Evolutionary conservation across 1,140 invertebrate genomes (phyloP).

Genomic region (Drosophila subobscura): DNA sequence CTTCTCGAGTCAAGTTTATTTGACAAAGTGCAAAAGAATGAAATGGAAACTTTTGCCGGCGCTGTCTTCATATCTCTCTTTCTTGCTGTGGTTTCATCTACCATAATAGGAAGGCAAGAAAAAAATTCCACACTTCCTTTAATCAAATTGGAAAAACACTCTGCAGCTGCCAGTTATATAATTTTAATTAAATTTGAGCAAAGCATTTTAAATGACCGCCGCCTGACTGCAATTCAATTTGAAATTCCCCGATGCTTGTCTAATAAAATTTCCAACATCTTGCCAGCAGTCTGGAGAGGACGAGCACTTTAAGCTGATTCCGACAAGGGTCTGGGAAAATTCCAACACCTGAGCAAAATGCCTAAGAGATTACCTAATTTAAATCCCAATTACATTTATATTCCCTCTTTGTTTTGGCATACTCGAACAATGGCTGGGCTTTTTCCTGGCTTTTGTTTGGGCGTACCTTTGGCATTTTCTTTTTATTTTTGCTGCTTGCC

Average conservation of each 20-base stretch:
- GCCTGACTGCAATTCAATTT: slow-evolving; percentile 59
- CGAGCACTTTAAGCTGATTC: neutral
- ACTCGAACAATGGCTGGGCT: slow-evolving; percentile 11
- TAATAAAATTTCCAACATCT: slow-evolving; percentile 22
- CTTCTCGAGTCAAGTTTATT: slow-evolving; percentile 35
- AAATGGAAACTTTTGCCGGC: slow-evolving; percentile 5
- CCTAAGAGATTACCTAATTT: slow-evolving; percentile 39
- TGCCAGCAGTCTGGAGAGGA: slow-evolving; percentile 31
- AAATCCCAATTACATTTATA: slow-evolving; percentile 40
- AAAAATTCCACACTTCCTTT: slow-evolving; percentile 16
- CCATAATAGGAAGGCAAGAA: neutral
- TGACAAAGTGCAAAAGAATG: slow-evolving; percentile 26
- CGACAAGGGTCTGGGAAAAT: slow-evolving; percentile 6
- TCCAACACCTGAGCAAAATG: slow-evolving; percentile 31
- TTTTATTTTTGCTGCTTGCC: no score
- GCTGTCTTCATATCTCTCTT: neutral
- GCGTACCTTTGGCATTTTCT: no score
- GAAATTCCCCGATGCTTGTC: slow-evolving; percentile 44
- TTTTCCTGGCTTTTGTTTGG: neutral
- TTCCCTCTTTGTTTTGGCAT: neutral
- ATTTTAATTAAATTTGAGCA: slow-evolving; percentile 57
- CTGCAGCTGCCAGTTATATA: slow-evolving; percentile 30
- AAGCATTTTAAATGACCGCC: slow-evolving; percentile 49
- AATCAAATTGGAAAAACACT: slow-evolving; percentile 36
- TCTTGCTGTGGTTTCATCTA: neutral